Evolutionary conservation across 2,888 invertebrate species (phyloP), one percentile per base, ranked within the genome.

Genomic region (Coenonympha arcania): DNA sequence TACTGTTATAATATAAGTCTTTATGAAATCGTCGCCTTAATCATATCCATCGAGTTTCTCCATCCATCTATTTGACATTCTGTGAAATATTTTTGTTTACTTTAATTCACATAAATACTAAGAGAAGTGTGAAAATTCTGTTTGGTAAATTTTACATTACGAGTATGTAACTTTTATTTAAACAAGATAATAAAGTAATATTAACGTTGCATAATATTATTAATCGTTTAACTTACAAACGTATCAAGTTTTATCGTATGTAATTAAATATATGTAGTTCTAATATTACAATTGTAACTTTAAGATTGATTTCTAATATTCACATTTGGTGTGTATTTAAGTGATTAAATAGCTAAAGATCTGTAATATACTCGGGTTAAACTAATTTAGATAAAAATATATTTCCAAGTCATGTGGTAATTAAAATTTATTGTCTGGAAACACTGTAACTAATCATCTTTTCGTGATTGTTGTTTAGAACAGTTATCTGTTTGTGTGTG

Each of bases 371-470:
- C 20, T 45, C 36, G 13, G 45, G 36, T 46, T 47, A 43, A 40
- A 41, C 48, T 42, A 51, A 51, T 51, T 54, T 46, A 42, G 48
- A 48, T 53, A 51, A 42, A 39, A 48, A 16, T 55, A 46, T 30
- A 24, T 30, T n/a, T 36, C 44, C 41, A 8, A 48, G 46, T 41
- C 41, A 18, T 46, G 18, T 26, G 26, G 37, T 36, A 34, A 50
- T 48, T 43, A 50, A 52, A 50, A 20, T 47, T 48, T 48, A 50
- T 36, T 19, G 30, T 8, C 28, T 31, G 18, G 37, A 50, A 48
- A 52, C 50, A 57, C 26, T 51, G 53, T 53, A 47, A 49, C 54
- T 56, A 57, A 57, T 56, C 41, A 54, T 53, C 42, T 18, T 57
- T 56, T 56, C 57, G 57, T 57, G 57, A 54, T 52, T 26, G 37